phyloP scores from a whole-genome alignment of 2,888 invertebrate genomes.

The Melieria picta region DNA sequence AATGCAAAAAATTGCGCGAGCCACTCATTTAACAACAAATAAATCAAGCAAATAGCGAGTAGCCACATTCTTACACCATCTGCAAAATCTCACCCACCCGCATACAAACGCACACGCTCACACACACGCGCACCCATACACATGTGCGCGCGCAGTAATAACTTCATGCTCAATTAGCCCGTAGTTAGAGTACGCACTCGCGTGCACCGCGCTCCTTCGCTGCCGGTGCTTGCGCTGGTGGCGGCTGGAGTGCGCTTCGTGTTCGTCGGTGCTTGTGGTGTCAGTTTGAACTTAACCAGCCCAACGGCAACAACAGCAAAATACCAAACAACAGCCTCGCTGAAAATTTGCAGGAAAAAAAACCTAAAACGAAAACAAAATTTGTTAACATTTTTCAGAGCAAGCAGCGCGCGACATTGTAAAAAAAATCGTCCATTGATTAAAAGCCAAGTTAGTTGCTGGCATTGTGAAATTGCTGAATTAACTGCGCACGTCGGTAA shows the following conservation, averaged over 20 bases:
- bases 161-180: constrained; percentile 17
- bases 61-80: background rate
- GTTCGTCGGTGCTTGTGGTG: constrained; percentile 19
- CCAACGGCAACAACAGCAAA: constrained; percentile 18
- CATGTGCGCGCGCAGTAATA: background rate
- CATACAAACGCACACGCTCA: background rate
- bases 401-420: no score
- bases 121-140: background rate
- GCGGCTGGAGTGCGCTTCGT: constrained; percentile 5
- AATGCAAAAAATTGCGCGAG: no score
- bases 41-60: background rate
- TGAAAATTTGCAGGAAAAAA: no score
- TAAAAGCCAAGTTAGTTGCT: no score
- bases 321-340: constrained; percentile 4
- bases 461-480: no score
- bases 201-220: background rate
- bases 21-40: background rate
- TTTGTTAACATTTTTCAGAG: no score
- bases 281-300: constrained; percentile 24
- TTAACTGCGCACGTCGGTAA: no score
- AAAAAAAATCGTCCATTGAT: no score
- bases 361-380: no score
- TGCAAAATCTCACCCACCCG: background rate
- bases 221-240: constrained; percentile 4
- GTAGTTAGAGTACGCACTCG: constrained; percentile 3